A percentile compares a stretch with the other conserved stretches of the same genome.
Conservation (phyloP, 2,113 vertebrate species). For the Tyto alba region DNA sequence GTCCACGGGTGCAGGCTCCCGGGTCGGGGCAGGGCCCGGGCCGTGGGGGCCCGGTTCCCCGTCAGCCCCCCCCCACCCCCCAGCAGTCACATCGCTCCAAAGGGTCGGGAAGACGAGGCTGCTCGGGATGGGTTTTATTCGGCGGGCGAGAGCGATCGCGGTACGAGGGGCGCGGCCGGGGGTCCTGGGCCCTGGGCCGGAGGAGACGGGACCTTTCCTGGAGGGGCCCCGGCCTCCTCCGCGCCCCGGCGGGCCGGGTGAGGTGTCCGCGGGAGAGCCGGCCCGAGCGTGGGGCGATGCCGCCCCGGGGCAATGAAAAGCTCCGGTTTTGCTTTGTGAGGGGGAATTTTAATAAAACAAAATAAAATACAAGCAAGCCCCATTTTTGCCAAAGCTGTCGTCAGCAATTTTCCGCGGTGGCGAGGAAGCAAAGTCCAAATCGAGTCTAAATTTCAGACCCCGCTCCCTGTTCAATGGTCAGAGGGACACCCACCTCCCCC, state of each 20-base stretch:
- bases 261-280: neutral
- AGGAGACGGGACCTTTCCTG: neutral
- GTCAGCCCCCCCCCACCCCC: too few species aligned
- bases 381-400: constrained; percentile 16
- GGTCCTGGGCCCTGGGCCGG: neutral
- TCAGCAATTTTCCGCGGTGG: constrained; percentile 19
- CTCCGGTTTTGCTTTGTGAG: neutral
- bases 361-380: neutral
- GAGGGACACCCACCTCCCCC: neutral
- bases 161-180: neutral
- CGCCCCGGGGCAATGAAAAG: neutral
- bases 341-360: neutral
- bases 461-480: neutral
- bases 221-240: neutral
- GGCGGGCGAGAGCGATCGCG: neutral
- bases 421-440: constrained; percentile 44
- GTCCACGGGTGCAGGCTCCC: fast-evolving
- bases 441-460: constrained; percentile 29
- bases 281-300: neutral
- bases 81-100: too few species aligned
- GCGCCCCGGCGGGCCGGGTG: neutral
- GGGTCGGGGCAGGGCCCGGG: too few species aligned
- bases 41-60: fast-evolving
- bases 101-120: neutral
- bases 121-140: neutral